Evolutionary conservation across 2,113 vertebrate species (phyloP).

Genomic region (Taxidea taxus): DNA sequence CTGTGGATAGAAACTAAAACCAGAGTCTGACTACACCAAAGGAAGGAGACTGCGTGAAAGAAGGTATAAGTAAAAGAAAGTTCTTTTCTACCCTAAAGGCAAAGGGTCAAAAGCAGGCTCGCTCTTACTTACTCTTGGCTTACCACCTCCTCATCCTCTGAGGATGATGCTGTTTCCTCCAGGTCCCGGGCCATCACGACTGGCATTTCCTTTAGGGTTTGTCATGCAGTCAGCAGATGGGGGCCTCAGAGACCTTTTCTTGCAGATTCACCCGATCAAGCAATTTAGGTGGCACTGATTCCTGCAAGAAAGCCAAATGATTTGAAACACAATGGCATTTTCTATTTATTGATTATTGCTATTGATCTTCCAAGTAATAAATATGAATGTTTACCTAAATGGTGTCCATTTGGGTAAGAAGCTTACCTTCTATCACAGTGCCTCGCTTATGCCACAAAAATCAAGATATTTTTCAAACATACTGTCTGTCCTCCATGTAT

Average conservation of each 20-base stretch:
- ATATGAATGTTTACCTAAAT: not conserved
- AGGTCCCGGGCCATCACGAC: slow-evolving; percentile 87
- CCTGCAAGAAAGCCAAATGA: slow-evolving; percentile 64
- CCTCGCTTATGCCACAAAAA: not conserved
- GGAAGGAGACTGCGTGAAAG: not conserved
- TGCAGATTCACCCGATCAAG: slow-evolving; percentile 52
- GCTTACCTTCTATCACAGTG: not conserved
- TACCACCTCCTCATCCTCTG: slow-evolving; percentile 87
- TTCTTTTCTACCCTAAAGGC: not conserved
- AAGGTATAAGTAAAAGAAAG: not conserved
- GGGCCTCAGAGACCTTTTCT: slow-evolving; percentile 59
- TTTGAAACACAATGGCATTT: not conserved
- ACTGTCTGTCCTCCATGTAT: not conserved
- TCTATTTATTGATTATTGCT: not conserved
- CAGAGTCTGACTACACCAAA: not conserved
- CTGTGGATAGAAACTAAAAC: not conserved
- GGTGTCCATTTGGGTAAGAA: not conserved
- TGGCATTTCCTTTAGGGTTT: slow-evolving; percentile 87
- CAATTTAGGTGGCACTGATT: slow-evolving; percentile 67
- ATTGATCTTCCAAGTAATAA: not conserved
- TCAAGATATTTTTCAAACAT: not conserved
- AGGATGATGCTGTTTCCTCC: slow-evolving; percentile 86
- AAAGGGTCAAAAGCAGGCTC: not conserved
- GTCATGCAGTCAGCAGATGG: slow-evolving; percentile 77
- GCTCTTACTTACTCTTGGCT: slow-evolving; percentile 80